Percentiles rank a stretch among this genome's conserved stretches.
phyloP scores from a whole-genome alignment of 1,140 invertebrate genomes.

The Chlorops oryzae region DNA sequence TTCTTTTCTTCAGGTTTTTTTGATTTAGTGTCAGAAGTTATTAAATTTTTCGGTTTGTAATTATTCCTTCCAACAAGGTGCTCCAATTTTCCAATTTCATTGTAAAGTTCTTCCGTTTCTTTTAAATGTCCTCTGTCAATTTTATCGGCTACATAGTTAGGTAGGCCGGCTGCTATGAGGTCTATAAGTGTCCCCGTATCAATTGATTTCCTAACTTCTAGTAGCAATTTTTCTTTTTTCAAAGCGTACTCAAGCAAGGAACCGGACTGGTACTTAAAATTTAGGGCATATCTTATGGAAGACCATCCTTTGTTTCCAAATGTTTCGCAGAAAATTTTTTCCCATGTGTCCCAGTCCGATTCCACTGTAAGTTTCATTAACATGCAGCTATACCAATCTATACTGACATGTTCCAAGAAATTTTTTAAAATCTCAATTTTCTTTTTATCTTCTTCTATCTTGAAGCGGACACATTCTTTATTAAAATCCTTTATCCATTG shows the following conservation, averaged over 20 bases:
- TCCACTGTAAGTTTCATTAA: conserved; percentile 31
- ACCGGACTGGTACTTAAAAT: conserved; percentile 29
- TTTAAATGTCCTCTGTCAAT: neutral
- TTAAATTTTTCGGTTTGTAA: neutral
- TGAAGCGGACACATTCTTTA: conserved; percentile 29
- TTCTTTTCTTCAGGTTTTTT: conserved; percentile 1
- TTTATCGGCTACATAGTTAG: neutral
- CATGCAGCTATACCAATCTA: conserved; percentile 33
- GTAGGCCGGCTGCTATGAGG: neutral
- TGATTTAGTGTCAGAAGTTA: neutral
- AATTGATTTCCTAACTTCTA: neutral
- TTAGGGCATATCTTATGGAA: conserved; percentile 30
- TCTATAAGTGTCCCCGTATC: neutral
- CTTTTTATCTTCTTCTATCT: conserved; percentile 24
- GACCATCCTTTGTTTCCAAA: conserved; percentile 36
- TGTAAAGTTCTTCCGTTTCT: neutral
- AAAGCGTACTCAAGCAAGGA: conserved; percentile 38
- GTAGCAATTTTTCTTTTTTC: conserved; percentile 27
- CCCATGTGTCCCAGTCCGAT: conserved; percentile 32
- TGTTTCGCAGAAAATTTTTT: conserved; percentile 31
- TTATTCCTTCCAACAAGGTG: neutral
- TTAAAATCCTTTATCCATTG: conserved; percentile 34
- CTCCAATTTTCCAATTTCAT: neutral
- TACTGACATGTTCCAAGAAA: conserved; percentile 27
- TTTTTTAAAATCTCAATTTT: conserved; percentile 31